Percentiles rank a stretch among this genome's conserved stretches.
phyloP scores from a whole-genome alignment of 1,140 invertebrate genomes.

The Arctopsyche grandis region DNA sequence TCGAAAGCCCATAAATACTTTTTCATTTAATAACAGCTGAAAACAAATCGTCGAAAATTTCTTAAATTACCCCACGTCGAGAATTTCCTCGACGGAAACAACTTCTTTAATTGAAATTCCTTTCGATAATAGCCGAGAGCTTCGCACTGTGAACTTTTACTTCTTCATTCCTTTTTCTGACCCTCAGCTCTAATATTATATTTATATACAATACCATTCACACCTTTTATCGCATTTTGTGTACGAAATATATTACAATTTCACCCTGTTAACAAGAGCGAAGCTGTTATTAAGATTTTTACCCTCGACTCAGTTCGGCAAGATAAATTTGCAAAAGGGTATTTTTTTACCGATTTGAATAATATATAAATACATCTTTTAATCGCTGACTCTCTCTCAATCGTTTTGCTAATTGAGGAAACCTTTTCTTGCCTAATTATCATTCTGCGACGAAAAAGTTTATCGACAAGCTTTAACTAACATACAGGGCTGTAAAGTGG shows the following conservation, averaged over 20 bases:
- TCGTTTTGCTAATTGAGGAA: neutral
- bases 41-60: neutral
- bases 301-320: too few species aligned
- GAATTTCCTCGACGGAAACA: conserved; percentile 26
- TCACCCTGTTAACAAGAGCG: too few species aligned
- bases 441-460: conserved; percentile 2
- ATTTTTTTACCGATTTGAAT: too few species aligned
- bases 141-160: conserved; percentile 21
- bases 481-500: too few species aligned
- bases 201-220: neutral
- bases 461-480: neutral
- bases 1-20: too few species aligned
- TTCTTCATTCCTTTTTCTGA: conserved; percentile 19
- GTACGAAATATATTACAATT: too few species aligned
- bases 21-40: neutral
- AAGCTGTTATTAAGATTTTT: too few species aligned
- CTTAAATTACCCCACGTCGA: conserved; percentile 12
- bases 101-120: conserved; percentile 37
- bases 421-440: conserved; percentile 6
- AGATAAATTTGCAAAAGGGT: too few species aligned
- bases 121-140: conserved; percentile 25
- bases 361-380: neutral
- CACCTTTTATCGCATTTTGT: too few species aligned
- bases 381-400: conserved; percentile 14
- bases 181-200: neutral